Conservation (phyloP, 92 coral and sea anemone species). For the Umimayanthus chanpuru region DNA sequence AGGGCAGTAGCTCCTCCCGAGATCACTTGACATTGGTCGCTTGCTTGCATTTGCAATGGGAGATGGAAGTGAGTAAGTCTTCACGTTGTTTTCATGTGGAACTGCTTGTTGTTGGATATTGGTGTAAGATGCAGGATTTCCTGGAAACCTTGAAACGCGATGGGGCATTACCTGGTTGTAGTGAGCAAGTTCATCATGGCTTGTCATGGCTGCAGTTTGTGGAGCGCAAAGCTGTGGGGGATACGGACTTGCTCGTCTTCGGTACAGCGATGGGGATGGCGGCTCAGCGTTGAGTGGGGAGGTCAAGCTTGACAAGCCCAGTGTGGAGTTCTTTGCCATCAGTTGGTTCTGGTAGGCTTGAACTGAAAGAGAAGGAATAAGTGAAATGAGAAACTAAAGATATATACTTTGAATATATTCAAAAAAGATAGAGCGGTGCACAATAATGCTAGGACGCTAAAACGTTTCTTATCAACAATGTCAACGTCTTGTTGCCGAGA, state of each 20-base stretch:
- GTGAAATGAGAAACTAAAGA: neutral
- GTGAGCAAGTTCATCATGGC: constrained; percentile 2
- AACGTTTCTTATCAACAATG: neutral
- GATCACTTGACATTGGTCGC: constrained; percentile 5
- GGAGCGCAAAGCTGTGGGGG: neutral
- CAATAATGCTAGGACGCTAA: neutral
- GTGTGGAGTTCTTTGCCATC: constrained; percentile 29
- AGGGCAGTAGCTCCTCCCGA: constrained; percentile 15
- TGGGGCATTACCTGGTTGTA: constrained; percentile 1
- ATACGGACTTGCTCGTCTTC: neutral
- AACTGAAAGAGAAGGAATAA: constrained; percentile 11
- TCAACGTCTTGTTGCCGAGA: neutral
- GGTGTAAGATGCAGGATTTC: constrained; percentile 6
- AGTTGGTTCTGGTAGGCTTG: constrained; percentile 1
- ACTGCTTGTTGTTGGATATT: constrained; percentile 1
- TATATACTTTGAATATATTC: too few species aligned
- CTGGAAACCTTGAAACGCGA: constrained; percentile 13
- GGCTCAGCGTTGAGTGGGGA: constrained; percentile 35
- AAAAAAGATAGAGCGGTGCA: neutral
- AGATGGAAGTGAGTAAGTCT: constrained; percentile 14
- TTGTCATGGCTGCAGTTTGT: neutral
- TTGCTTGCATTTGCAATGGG: neutral
- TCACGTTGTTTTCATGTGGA: constrained; percentile 15
- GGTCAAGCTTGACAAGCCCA: constrained; percentile 28
- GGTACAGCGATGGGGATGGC: neutral